Evolutionary conservation across 2,888 invertebrate species (phyloP), one percentile per base, ranked within the genome.

Genomic region (Timema cristinae): DNA sequence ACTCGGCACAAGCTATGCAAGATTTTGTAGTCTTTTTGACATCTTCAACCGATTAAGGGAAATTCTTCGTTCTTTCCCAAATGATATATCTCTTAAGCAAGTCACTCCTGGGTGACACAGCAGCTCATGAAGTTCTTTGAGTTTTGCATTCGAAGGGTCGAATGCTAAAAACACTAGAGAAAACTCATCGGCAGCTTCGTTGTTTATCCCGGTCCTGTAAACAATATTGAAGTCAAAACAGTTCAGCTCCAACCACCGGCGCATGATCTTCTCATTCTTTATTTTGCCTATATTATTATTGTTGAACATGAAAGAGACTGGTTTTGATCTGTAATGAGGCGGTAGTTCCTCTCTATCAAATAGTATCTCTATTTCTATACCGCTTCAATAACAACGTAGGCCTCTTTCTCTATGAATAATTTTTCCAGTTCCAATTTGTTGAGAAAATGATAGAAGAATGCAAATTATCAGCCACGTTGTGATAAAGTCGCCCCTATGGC

Each of bases 391-490:
- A 69, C 61, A 10, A 49, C 61, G n/a, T 56, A 7, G 0, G 69
- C 49, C 61, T 69, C 61, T 69, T 61, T 69, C 16, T 2, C 50
- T 15, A 59, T 13, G 7, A 59, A 69, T 1, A 49, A 48, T 49
- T 69, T 56, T n/a, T 49, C 4, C 16, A 9, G 9, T 15, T 69
- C 69, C 8, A 59, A 56, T 5, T 59, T 1, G 8, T 5, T 49
- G 0, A 6, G 69, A n/a, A 7, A 7, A 6, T 48, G 13, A 13
- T 47, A 59, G 50, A 59, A 61, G 69, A 69, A 69, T 47, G 50
- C 75, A 47, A 75, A 68, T 2, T 73, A 73, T 6, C 72, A 68
- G 10, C 73, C 73, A 8, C 16, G 16, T 71, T 74, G 75, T 7
- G 73, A 70, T n/a, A 74, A 69, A 9, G 72, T 71, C 16, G 71